Evolutionary conservation across 2,888 invertebrate genomes (phyloP).

Genomic region (Pristionchus entomophagus): DNA sequence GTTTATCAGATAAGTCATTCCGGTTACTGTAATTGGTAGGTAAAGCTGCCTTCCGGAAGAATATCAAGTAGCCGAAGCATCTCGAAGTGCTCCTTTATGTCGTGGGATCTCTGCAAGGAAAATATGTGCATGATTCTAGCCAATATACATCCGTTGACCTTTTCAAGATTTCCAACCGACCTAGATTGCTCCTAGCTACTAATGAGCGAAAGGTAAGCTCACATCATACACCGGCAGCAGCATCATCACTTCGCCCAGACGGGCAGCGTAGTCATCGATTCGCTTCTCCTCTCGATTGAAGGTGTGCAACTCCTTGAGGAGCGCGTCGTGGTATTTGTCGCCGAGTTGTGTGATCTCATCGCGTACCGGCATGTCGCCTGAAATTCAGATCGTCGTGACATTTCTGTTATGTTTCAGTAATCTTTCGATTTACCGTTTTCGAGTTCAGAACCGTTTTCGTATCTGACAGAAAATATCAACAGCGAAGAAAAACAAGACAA

Average conservation of each 20-base stretch:
- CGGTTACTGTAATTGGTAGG: background rate
- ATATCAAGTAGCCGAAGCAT: background rate
- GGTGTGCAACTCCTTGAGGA: slow-evolving; percentile 4
- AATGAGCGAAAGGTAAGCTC: background rate
- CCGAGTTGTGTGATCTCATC: background rate
- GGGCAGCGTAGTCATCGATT: background rate
- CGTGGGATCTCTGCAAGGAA: background rate
- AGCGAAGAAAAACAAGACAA: no score
- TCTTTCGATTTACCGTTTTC: no score
- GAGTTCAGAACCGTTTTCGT: no score
- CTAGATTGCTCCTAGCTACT: no score
- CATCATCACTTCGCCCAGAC: slow-evolving; percentile 32
- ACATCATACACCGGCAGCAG: background rate
- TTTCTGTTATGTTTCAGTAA: background rate
- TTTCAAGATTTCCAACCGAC: no score
- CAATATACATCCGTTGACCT: no score
- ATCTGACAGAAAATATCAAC: no score
- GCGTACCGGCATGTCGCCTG: background rate
- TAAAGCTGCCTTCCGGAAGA: background rate
- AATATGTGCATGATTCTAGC: no score
- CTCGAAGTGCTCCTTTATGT: slow-evolving; percentile 4
- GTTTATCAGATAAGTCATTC: slow-evolving; percentile 3
- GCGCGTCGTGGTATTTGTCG: background rate
- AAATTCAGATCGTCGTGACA: background rate
- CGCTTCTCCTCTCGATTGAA: slow-evolving; percentile 9